Percentiles rank a stretch among this genome's conserved stretches.
phyloP scores from a whole-genome alignment of 2,797 vertebrate species.

The Enteromius trimaculatus region DNA sequence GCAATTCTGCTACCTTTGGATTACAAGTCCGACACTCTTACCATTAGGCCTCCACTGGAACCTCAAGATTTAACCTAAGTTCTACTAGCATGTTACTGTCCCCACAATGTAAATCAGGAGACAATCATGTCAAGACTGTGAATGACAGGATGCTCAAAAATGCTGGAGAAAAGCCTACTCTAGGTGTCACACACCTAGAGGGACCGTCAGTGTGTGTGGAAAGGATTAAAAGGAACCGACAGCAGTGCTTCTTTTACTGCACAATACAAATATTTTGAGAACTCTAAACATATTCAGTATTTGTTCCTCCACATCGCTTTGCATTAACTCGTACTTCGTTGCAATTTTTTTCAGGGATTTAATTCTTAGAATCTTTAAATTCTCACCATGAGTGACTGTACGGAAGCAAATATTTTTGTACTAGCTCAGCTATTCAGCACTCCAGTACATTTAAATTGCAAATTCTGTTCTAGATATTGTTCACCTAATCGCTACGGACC shows the following conservation, averaged over 20 bases:
- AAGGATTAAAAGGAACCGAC: neutral
- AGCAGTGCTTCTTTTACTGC: neutral
- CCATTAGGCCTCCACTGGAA: neutral
- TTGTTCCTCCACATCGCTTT: too few species aligned
- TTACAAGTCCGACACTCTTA: neutral
- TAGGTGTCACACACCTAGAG: neutral
- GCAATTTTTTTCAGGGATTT: too few species aligned
- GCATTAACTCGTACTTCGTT: too few species aligned
- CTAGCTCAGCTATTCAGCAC: too few species aligned
- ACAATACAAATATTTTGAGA: neutral
- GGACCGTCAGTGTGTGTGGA: neutral
- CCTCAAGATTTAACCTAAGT: neutral
- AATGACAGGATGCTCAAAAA: neutral
- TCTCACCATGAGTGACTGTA: too few species aligned
- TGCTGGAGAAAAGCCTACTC: neutral
- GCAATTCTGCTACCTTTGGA: neutral
- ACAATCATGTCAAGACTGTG: neutral
- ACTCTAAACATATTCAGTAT: neutral
- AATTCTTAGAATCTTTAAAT: too few species aligned
- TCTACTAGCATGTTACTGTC: neutral
- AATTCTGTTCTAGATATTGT: too few species aligned
- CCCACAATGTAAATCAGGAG: neutral
- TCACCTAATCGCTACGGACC: too few species aligned
- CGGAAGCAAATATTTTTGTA: too few species aligned
- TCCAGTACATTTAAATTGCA: too few species aligned